These are phyloP conservation scores for Megalurothrips usitatus DNA, from an alignment of 2,888 invertebrate genomes.

Conservation along the genomic window DNA sequence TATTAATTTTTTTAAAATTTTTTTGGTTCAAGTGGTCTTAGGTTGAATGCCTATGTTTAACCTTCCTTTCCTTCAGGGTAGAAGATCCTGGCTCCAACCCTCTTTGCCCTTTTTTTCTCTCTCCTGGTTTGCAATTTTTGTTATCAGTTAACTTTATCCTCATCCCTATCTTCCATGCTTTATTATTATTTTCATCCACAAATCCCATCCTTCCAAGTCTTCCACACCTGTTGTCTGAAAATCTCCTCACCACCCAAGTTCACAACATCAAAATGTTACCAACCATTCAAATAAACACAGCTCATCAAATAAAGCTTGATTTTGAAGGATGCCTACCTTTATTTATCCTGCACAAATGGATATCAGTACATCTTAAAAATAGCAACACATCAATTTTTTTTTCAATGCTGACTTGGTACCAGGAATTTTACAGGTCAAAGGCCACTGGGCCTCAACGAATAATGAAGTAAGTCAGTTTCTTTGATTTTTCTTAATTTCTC, in stretches of 20 bases:
- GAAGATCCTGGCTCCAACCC: constrained; percentile 25
- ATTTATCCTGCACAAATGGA: not conserved
- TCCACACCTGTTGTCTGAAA: constrained; percentile 12
- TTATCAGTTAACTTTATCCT: not conserved
- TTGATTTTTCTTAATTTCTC: not conserved
- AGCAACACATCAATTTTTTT: not conserved
- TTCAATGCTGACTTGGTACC: not conserved
- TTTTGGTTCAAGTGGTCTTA: not conserved
- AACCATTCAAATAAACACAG: not conserved
- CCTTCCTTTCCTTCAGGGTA: constrained; percentile 15
- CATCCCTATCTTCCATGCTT: not conserved
- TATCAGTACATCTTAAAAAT: not conserved
- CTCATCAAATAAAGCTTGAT: constrained; percentile 13
- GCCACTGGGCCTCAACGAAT: not conserved
- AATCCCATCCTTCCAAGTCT: not conserved
- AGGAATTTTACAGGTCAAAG: not conserved
- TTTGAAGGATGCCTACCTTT: not conserved
- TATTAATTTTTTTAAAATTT: not conserved
- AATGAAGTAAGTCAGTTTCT: constrained; percentile 2
- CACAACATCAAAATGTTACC: not conserved
- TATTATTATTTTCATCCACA: constrained; percentile 1
- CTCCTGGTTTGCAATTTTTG: constrained; percentile 1
- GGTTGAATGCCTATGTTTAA: constrained; percentile 22
- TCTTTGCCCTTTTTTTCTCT: constrained; percentile 20
- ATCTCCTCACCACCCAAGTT: not conserved